phyloP scores from a whole-genome alignment of 2,888 invertebrate genomes.

The Caenorhabditis sp. region DNA sequence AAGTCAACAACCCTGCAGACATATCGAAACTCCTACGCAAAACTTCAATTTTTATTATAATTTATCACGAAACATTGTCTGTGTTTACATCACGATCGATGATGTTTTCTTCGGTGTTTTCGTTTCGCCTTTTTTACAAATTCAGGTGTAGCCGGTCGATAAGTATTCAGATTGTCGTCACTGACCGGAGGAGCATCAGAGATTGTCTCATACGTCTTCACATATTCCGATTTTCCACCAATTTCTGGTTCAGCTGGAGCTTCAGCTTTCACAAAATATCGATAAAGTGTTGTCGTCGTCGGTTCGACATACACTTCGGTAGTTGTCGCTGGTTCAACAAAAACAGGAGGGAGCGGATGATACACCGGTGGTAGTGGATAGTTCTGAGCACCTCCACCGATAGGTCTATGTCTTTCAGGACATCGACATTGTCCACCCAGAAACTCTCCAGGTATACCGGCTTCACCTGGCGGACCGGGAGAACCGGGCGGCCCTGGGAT shows the following conservation, averaged over 20 bases:
- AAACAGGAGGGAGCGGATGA: not conserved
- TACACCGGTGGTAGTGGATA: constrained; percentile 8
- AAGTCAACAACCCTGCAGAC: no score
- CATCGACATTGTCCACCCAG: constrained; percentile 24
- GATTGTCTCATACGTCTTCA: not conserved
- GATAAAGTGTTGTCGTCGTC: constrained; percentile 19
- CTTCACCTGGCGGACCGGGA: constrained; percentile 33
- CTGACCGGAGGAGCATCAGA: not conserved
- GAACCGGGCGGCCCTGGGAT: constrained; percentile 35
- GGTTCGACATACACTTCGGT: constrained; percentile 16
- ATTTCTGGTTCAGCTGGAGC: constrained; percentile 7
- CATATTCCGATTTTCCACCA: constrained; percentile 9
- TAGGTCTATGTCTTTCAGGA: constrained; percentile 18
- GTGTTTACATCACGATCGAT: not conserved
- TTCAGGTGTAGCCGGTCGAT: not conserved
- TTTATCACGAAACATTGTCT: no score
- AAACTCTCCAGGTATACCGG: constrained; percentile 11
- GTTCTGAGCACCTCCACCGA: constrained; percentile 3
- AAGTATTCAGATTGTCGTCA: not conserved
- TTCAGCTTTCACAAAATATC: constrained; percentile 28
- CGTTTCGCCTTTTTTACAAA: not conserved
- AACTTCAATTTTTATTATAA: no score
- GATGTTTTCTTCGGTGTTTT: not conserved
- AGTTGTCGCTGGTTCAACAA: constrained; percentile 5
- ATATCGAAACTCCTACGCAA: no score